phyloP scores from a whole-genome alignment of 2,113 vertebrate species.

The Hylia prasina region DNA sequence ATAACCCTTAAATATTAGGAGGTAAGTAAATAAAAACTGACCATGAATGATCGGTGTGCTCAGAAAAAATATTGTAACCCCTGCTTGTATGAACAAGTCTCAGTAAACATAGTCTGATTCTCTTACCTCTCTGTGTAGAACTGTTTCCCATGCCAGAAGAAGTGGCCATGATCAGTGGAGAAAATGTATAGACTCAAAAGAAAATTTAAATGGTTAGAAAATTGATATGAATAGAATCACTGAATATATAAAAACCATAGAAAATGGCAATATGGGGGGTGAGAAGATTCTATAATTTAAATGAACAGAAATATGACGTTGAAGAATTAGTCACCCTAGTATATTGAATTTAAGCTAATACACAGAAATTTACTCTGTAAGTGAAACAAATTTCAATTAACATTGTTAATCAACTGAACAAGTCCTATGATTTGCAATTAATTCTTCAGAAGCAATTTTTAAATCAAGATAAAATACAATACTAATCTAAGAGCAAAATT shows the following conservation, averaged over 20 bases:
- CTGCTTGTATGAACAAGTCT: background rate
- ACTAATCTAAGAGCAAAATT: background rate
- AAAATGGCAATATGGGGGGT: background rate
- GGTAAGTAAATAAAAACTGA: background rate
- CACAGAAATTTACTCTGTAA: background rate
- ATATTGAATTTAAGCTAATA: background rate
- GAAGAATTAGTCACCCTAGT: background rate
- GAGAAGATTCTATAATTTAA: background rate
- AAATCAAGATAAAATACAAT: background rate
- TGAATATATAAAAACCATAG: background rate
- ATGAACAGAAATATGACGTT: background rate
- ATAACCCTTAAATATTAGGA: background rate
- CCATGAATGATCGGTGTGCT: background rate
- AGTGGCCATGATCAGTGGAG: too few relatives aligned
- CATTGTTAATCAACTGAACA: background rate
- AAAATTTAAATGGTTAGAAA: background rate
- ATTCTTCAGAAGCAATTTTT: background rate
- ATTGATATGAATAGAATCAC: background rate
- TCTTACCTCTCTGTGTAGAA: background rate
- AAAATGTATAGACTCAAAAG: background rate
- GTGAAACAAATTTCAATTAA: background rate
- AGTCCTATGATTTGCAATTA: background rate
- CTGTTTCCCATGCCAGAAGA: background rate
- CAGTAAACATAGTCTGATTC: background rate
- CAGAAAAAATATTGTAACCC: background rate